A percentile compares a stretch with the other conserved stretches of the same genome.
Evolutionary conservation across 2,797 vertebrate species (phyloP).

Genomic region (Carapus acus): DNA sequence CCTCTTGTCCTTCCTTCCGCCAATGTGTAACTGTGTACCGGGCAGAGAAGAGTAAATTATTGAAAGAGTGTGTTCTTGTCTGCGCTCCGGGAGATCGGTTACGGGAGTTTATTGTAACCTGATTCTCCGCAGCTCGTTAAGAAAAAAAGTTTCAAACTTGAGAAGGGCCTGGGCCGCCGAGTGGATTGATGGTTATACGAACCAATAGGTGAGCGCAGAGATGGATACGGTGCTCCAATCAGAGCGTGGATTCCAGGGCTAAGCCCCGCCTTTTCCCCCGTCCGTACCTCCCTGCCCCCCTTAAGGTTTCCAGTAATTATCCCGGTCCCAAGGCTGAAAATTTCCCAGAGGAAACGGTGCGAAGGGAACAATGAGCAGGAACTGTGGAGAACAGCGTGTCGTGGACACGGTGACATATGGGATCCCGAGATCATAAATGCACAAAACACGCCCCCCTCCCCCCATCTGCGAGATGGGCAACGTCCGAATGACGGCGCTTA

Average conservation of each 20-base stretch:
- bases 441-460: not conserved
- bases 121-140: slow-evolving; percentile 61
- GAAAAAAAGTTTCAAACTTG: slow-evolving; percentile 77
- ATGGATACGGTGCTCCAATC: slow-evolving; percentile 50
- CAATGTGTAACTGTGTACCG: slow-evolving; percentile 31
- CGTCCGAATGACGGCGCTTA: too few species aligned
- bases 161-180: slow-evolving; percentile 42
- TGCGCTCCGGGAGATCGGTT: slow-evolving; percentile 63
- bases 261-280: too few species aligned
- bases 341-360: slow-evolving; percentile 71
- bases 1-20: slow-evolving; percentile 4
- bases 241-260: too few species aligned
- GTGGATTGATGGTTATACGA: slow-evolving; percentile 60
- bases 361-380: slow-evolving; percentile 71
- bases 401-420: slow-evolving; percentile 20
- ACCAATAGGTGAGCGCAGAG: slow-evolving; percentile 58
- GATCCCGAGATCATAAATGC: slow-evolving; percentile 1
- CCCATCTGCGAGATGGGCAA: too few species aligned
- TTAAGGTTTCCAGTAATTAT: slow-evolving; percentile 73
- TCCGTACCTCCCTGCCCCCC: slow-evolving; percentile 44
- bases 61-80: slow-evolving; percentile 65
- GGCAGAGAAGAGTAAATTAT: slow-evolving; percentile 72
- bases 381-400: slow-evolving; percentile 39
- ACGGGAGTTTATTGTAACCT: slow-evolving; percentile 69
- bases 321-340: slow-evolving; percentile 52